phyloP scores from a whole-genome alignment of 2,113 vertebrate species.

The Apeltes quadracus region DNA sequence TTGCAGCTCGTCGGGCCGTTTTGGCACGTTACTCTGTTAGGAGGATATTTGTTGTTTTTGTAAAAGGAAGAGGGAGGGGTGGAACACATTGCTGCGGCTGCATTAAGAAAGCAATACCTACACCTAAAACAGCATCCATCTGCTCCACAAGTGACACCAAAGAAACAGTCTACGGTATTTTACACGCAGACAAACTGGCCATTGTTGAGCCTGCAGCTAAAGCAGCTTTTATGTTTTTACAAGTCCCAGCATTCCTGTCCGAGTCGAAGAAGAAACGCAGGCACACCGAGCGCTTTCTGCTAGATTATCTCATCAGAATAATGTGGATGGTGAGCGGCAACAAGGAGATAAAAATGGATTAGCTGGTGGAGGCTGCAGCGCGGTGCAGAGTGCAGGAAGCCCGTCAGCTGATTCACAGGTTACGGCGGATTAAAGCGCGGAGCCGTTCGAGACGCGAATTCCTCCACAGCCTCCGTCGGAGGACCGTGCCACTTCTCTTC shows the following conservation, averaged over 20 bases:
- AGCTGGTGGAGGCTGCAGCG: constrained; percentile 25
- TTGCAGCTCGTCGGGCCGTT: constrained; percentile 56
- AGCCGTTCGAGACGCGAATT: constrained; percentile 44
- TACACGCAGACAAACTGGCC: constrained; percentile 39
- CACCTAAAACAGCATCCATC: constrained; percentile 12
- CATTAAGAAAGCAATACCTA: constrained; percentile 20
- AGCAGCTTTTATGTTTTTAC: constrained; percentile 47
- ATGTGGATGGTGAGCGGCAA: constrained; percentile 35
- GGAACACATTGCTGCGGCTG: background rate
- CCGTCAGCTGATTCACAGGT: constrained; percentile 65
- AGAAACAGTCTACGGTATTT: constrained; percentile 30
- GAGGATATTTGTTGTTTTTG: constrained; percentile 29
- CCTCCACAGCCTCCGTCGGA: constrained; percentile 30
- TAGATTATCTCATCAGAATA: constrained; percentile 20
- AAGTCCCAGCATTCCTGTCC: constrained; percentile 58
- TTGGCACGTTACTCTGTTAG: constrained; percentile 31
- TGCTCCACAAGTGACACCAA: constrained; percentile 15
- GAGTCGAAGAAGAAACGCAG: constrained; percentile 28
- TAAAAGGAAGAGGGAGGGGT: background rate
- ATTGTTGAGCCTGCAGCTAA: constrained; percentile 58
- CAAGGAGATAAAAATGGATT: constrained; percentile 43
- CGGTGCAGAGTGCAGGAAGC: constrained; percentile 22
- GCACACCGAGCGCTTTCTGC: constrained; percentile 16
- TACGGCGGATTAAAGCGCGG: constrained; percentile 58
- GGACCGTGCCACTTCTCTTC: background rate